phyloP scores from a whole-genome alignment of 2,797 vertebrate genomes.

The Coregonus suidteri region DNA sequence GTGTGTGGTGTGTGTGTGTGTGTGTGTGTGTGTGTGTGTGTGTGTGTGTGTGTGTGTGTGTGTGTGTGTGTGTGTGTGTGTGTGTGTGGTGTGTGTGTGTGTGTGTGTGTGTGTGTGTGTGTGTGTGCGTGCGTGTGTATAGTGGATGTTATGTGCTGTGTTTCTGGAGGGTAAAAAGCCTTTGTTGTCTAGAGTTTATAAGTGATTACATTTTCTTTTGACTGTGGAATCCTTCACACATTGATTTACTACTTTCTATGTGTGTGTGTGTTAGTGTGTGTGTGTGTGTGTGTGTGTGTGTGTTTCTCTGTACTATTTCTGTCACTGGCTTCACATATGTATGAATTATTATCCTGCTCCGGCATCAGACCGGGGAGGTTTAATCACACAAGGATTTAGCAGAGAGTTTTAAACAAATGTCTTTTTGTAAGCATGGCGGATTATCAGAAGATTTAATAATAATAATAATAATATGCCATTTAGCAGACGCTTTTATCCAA shows the following conservation, averaged over 20 bases:
- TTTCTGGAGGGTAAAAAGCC: background rate
- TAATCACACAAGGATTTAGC: constrained; percentile 76
- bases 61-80: background rate
- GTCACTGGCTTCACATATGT: constrained; percentile 50
- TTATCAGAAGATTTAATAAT: constrained; percentile 81
- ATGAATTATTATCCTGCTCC: constrained; percentile 64
- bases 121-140: background rate
- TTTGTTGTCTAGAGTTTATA: background rate
- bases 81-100: too few species aligned
- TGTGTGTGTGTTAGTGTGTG: too few species aligned
- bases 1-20: too few species aligned
- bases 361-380: constrained; percentile 67
- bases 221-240: constrained; percentile 58
- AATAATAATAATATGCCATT: too few species aligned
- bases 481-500: too few species aligned
- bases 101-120: background rate
- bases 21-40: too few species aligned
- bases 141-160: background rate
- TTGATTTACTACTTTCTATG: constrained; percentile 49
- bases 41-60: background rate
- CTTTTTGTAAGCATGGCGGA: constrained; percentile 75
- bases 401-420: constrained; percentile 75
- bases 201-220: background rate
- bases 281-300: constrained; percentile 22
- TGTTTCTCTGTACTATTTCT: constrained; percentile 15